Evolutionary conservation across 1,140 invertebrate genomes (phyloP), one percentile per base, ranked within the genome.

Genomic region (Calliphora vicina): DNA sequence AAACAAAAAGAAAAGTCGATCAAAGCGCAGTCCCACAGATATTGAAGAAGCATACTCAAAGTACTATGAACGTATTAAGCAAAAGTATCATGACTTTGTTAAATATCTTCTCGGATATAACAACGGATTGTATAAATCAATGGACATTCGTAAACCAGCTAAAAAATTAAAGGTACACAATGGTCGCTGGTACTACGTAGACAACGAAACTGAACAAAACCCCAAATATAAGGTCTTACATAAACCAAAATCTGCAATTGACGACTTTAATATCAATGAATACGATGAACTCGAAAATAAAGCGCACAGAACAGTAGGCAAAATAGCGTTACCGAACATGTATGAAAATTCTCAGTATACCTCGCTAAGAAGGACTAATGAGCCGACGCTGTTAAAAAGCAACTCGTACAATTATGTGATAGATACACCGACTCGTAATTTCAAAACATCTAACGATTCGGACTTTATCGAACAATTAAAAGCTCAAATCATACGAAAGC

Each of bases 1-100:
- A 50, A 50, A 50, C 2, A 15, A 20, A n/a, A 17, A 45, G 17
- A 83, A 74, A 42, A 13, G 6, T 17, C 50, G 83, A 74, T 29
- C 74, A 26, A 88, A 86, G 71, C 86, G 89, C 9, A 81, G 84
- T 81, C 86, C 84, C 10, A 83, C 84, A 8, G 88, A 90, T 17
- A 82, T 87, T 0, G 87, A 88, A 25, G 43, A 85, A 73, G 89
- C 89, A n/a, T 89, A 86, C 80, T 89, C 88, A 6, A 90, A 90
- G 67, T 90, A 88, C 76, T 87, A 87, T 61, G 85, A 90, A 81
- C 89, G 86, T 29, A 87, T 90, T 50, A 88, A 86, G 81, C 87
- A 90, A 61, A 87, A 87, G 80, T 90, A 90, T 74, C 87, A 89
- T 74, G 87, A 87, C 12, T 90, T 89, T 82, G 87, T 90, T 1